These are phyloP conservation scores for Tympanuchus pallidicinctus DNA, from an alignment of 2,113 vertebrate species.

Conservation along the genomic window DNA sequence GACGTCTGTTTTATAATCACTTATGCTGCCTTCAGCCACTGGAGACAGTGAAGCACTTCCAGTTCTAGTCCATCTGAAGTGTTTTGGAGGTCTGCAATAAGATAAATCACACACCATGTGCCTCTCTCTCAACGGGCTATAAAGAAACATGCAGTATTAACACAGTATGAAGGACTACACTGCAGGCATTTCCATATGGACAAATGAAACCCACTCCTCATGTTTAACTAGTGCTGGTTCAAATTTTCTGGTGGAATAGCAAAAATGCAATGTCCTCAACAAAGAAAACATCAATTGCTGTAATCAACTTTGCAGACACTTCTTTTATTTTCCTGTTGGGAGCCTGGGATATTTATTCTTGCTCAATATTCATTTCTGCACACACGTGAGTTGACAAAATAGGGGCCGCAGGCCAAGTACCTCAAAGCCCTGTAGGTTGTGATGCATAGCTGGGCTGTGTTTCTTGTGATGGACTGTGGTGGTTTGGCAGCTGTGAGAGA, in stretches of 20 bases:
- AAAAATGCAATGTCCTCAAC: neutral
- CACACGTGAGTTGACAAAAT: neutral
- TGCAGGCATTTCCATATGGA: neutral
- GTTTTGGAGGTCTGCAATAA: neutral
- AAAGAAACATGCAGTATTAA: neutral
- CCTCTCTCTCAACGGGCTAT: neutral
- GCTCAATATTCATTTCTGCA: neutral
- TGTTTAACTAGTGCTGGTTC: neutral
- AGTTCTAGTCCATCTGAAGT: neutral
- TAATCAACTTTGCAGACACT: neutral
- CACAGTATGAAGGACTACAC: neutral
- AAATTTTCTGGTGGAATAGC: neutral
- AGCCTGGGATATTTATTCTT: neutral
- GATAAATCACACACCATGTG: neutral
- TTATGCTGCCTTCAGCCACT: neutral
- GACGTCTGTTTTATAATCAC: neutral
- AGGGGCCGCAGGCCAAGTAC: neutral
- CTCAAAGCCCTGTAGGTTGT: neutral
- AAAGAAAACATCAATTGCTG: neutral
- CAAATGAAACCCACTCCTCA: neutral
- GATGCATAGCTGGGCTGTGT: neutral
- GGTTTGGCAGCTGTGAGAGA: neutral
- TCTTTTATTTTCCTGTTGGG: neutral
- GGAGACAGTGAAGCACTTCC: neutral
- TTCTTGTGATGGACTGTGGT: neutral